These are phyloP conservation scores for Octodon degus DNA, from an alignment of 2,113 vertebrate genomes.

Conservation along the genomic window DNA sequence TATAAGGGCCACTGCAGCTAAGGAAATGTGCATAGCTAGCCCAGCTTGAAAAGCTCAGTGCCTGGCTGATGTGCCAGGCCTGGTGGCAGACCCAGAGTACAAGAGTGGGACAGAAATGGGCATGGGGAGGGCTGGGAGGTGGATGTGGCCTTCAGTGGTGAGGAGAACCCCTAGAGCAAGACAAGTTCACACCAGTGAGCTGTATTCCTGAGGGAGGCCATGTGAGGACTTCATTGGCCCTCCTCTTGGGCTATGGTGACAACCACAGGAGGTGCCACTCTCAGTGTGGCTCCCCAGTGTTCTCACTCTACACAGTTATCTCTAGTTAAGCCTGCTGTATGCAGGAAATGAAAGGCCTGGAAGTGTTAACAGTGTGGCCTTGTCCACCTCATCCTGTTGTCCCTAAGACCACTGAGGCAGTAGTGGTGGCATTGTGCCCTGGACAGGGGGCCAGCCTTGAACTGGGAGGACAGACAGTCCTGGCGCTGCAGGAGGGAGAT, in stretches of 20 bases:
- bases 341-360: background rate
- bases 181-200: background rate
- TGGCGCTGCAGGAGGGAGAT: background rate
- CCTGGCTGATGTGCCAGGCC: background rate
- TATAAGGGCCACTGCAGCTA: background rate
- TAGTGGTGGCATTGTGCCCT: background rate
- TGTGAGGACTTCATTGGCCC: background rate
- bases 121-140: background rate
- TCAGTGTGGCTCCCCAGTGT: background rate
- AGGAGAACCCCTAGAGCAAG: background rate
- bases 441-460: too few relatives aligned
- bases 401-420: background rate
- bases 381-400: background rate
- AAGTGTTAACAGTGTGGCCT: background rate
- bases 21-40: background rate
- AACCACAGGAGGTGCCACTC: background rate
- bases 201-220: background rate
- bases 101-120: background rate
- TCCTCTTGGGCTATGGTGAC: background rate
- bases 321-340: background rate
- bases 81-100: background rate
- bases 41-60: background rate
- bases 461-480: background rate
- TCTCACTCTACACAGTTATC: background rate
- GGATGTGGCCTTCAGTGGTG: background rate